Evolutionary conservation across 2,888 invertebrate genomes (phyloP).

Genomic region (Bibio marci): DNA sequence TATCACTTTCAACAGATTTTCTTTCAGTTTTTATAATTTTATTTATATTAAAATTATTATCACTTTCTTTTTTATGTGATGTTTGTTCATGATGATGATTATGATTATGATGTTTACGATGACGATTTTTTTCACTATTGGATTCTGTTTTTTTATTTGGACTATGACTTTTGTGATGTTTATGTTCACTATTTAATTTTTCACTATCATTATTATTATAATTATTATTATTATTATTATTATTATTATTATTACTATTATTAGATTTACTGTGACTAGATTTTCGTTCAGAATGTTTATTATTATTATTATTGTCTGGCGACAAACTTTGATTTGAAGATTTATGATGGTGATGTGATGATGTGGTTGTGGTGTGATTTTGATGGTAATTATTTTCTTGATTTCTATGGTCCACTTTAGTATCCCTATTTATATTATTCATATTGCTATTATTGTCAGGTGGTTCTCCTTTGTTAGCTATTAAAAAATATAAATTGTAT

Average conservation of each 20-base stretch:
- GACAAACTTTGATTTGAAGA: constrained; percentile 8
- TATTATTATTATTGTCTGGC: no score
- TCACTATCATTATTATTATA: background rate
- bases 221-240: background rate
- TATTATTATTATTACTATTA: background rate
- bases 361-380: background rate
- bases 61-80: no score
- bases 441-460: no score
- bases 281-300: no score
- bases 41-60: background rate
- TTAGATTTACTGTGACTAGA: background rate
- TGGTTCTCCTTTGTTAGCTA: no score
- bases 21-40: background rate
- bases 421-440: no score
- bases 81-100: constrained; percentile 10
- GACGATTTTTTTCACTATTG: background rate
- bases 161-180: constrained; percentile 17
- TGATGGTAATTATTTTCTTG: background rate
- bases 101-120: constrained; percentile 15
- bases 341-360: background rate
- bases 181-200: background rate
- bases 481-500: no score
- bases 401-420: no score
- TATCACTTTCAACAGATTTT: background rate
- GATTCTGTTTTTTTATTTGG: constrained; percentile 3